A percentile compares a stretch with the other conserved stretches of the same genome.
phyloP scores from a whole-genome alignment of 2,888 invertebrate species.

The Ganaspis brasiliensis region DNA sequence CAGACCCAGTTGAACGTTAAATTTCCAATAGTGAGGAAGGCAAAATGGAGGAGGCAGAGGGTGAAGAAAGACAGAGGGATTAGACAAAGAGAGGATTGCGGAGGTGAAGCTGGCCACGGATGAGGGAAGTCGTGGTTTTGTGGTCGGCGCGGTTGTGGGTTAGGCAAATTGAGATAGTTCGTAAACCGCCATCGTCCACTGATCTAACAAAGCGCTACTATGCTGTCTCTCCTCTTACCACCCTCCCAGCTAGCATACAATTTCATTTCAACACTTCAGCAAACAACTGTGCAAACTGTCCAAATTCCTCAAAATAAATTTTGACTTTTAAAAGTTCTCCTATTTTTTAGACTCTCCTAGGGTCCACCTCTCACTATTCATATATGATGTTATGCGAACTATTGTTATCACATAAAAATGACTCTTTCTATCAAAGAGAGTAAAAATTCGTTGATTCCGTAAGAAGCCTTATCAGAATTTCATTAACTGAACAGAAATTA shows the following conservation, averaged over 20 bases:
- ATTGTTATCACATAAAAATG: too few species aligned
- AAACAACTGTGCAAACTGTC: background rate
- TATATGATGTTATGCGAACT: too few species aligned
- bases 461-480: too few species aligned
- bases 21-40: conserved; percentile 37
- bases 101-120: conserved; percentile 61
- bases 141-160: conserved; percentile 75
- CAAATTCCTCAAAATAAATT: background rate
- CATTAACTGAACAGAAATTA: too few species aligned
- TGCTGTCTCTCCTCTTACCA: background rate
- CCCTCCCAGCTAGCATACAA: background rate
- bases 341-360: too few species aligned
- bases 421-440: too few species aligned
- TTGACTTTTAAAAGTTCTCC: background rate
- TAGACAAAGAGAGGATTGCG: conserved; percentile 50
- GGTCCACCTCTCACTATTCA: too few species aligned
- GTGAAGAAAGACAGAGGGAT: conserved; percentile 33
- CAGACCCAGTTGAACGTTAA: conserved; percentile 29
- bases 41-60: conserved; percentile 18
- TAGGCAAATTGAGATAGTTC: conserved; percentile 79
- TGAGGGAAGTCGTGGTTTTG: conserved; percentile 75
- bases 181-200: conserved; percentile 76
- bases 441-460: too few species aligned
- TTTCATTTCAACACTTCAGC: conserved; percentile 29
- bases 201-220: conserved; percentile 66